Evolutionary conservation across 1,140 invertebrate species (phyloP).

Genomic region (Chelonus insularis): DNA sequence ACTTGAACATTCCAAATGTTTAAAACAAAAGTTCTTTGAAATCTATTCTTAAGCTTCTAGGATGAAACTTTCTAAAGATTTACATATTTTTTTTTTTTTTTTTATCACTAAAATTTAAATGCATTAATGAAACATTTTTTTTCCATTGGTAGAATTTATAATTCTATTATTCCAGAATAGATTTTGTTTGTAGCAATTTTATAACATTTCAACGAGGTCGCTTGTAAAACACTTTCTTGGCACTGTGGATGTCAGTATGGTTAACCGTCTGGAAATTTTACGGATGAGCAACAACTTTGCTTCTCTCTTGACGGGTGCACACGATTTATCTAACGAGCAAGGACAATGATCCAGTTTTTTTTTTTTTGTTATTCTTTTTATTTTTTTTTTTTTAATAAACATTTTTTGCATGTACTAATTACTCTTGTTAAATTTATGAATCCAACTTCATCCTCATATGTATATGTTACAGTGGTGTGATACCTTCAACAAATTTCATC

Average conservation of each 20-base stretch:
- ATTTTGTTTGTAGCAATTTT: not conserved
- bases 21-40: too few relatives aligned
- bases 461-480: not conserved
- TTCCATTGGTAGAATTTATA: too few relatives aligned
- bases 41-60: too few relatives aligned
- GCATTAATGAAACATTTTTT: too few relatives aligned
- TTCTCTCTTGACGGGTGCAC: constrained; percentile 6
- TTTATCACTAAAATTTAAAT: too few relatives aligned
- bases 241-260: constrained; percentile 15
- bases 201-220: not conserved
- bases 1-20: too few relatives aligned
- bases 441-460: not conserved
- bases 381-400: too few relatives aligned
- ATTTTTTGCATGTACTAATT: too few relatives aligned
- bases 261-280: constrained; percentile 30
- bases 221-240: constrained; percentile 13
- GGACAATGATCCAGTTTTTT: not conserved
- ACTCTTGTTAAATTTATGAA: not conserved
- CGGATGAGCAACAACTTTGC: constrained; percentile 25
- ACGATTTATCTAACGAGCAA: constrained; percentile 6
- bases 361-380: not conserved
- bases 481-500: constrained; percentile 8
- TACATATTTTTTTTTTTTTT: too few relatives aligned
- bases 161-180: too few relatives aligned
- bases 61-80: too few relatives aligned